Base-by-base conservation (phyloP, 2,888 invertebrate genomes). In the Cheilosia pagana region DNA sequence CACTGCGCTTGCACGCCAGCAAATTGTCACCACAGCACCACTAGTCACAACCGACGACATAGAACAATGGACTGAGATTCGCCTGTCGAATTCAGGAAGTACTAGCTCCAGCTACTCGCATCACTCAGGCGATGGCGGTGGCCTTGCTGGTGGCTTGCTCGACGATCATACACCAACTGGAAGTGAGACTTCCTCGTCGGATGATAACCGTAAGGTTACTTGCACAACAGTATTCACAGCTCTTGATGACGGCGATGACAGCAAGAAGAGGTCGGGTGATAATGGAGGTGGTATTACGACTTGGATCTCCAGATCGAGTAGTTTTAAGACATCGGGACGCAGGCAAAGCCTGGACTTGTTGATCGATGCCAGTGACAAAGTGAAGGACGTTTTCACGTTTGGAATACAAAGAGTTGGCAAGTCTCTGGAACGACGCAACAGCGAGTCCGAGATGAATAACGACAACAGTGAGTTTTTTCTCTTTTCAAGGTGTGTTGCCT, bases 361-460 rank as follows among this genome's bases (percentile, higher is more conserved):
- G 25, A 93, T 96, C 89, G 96, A 96, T 87, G 96, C 96, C 0
- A 94, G 96, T 43, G 96, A 96, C 90, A 94, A 95, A 89, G 95
- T 96, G 82, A 96, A 96, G 91, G 96, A 96, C 92, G 95, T 96
- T 89, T 95, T 96, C 87, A 94, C 93, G 70, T 96, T 96, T 90
- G 96, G 96, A 89, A 95, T 95, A 91, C 94, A 95, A 93, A 94
- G 93, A 93, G 92, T 95, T 74, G 95, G 95, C 88, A 94, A 94
- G 87, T 93, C 93, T 55, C 93, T 94, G 70, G 96, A 96, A 91
- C 93, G 96, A 10, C 94, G 96, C 86, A 95, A 95, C 35, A 95
- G 95, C 65, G 94, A 95, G 87, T 95, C 95, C 0, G 94, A 94
- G 92, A 88, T 94, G 91, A 90, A 93, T 77, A 81, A 90, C 92